Conservation (phyloP, 2,113 vertebrate genomes). For the Eulemur rufifrons region DNA sequence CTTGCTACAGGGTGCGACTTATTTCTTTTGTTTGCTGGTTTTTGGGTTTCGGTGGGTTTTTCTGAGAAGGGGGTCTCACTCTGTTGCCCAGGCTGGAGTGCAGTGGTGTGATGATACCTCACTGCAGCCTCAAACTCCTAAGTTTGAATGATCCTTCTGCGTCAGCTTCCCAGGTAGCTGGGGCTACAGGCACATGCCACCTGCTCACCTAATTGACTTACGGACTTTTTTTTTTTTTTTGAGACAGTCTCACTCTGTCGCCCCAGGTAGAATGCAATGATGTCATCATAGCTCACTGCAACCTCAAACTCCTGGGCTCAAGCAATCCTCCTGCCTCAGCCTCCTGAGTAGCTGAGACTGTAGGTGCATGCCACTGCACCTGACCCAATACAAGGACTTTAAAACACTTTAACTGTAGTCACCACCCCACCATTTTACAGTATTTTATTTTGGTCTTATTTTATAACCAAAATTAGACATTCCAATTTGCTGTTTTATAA, state of each 20-base stretch:
- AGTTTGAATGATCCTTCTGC: too few relatives aligned
- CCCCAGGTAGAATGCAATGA: not conserved
- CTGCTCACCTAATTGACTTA: not conserved
- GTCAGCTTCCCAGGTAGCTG: too few relatives aligned
- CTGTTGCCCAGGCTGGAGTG: too few relatives aligned
- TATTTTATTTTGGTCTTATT: slow-evolving; percentile 24
- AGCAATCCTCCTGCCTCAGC: not conserved
- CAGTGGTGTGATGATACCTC: too few relatives aligned
- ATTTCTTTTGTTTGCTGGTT: not conserved
- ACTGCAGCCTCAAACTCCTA: too few relatives aligned
- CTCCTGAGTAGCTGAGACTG: not conserved
- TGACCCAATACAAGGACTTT: not conserved
- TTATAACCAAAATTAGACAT: not conserved
- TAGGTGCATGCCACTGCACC: not conserved
- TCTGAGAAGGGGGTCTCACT: too few relatives aligned
- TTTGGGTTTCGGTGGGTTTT: too few relatives aligned
- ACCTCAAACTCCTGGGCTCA: not conserved
- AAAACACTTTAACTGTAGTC: slow-evolving; percentile 13
- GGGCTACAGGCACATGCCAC: too few relatives aligned
- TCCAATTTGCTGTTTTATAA: not conserved
- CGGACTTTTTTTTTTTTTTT: not conserved
- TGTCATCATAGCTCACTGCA: not conserved
- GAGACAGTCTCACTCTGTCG: not conserved
- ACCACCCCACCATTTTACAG: not conserved
- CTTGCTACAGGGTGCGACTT: not conserved